Conservation (phyloP, 2,113 vertebrate species). For the Eleginops maclovinus region DNA sequence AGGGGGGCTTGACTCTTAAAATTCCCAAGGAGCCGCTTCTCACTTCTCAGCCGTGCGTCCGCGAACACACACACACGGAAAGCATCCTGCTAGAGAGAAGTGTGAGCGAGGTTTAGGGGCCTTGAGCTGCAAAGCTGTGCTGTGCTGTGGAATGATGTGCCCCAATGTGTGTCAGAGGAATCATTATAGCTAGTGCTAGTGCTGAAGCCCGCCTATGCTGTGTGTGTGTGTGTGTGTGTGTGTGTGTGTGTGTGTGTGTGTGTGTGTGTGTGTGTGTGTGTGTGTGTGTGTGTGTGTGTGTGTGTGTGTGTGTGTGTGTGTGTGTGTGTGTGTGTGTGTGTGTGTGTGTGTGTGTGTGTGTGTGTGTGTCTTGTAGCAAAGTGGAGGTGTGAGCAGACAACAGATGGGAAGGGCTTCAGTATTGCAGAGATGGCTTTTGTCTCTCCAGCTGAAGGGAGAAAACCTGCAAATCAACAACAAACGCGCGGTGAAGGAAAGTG, state of each 20-base stretch:
- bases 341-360: slow-evolving; percentile 22
- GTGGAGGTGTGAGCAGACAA: slow-evolving; percentile 75
- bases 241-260: slow-evolving; percentile 14
- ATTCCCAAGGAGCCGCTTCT: slow-evolving; percentile 79
- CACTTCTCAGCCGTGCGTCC: slow-evolving; percentile 62
- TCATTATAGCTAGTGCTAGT: slow-evolving; percentile 73
- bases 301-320: slow-evolving; percentile 39
- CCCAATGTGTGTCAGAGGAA: slow-evolving; percentile 82
- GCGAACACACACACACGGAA: slow-evolving; percentile 43
- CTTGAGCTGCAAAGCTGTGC: slow-evolving; percentile 79
- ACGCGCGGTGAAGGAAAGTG: slow-evolving; percentile 50
- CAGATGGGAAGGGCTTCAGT: slow-evolving; percentile 59
- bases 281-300: background rate
- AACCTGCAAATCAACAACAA: slow-evolving; percentile 67
- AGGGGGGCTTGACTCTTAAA: slow-evolving; percentile 84
- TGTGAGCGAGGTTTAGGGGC: slow-evolving; percentile 74
- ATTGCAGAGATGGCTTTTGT: slow-evolving; percentile 67
- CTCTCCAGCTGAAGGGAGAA: slow-evolving; percentile 48
- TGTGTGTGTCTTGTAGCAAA: slow-evolving; percentile 59
- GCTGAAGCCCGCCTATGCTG: slow-evolving; percentile 55
- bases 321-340: slow-evolving; percentile 11
- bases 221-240: slow-evolving; percentile 19
- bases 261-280: slow-evolving; percentile 12
- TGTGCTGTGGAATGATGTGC: slow-evolving; percentile 79
- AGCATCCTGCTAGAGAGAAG: slow-evolving; percentile 57